phyloP scores from a whole-genome alignment of 2,888 invertebrate species.

The Amorpha juglandis region DNA sequence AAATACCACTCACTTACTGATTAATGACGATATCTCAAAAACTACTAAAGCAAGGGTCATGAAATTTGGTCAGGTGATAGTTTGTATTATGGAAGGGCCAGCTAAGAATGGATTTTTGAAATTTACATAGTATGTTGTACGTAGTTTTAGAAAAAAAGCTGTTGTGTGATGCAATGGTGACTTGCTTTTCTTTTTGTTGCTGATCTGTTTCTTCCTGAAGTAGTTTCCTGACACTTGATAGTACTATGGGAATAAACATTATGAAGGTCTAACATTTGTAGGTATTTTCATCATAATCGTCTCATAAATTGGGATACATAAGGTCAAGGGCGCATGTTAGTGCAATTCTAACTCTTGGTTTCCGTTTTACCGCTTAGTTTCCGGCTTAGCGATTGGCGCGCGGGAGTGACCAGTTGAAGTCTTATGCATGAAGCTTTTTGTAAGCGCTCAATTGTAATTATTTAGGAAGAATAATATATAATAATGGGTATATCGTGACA shows the following conservation, averaged over 20 bases:
- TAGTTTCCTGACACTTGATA: background rate
- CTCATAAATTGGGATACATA: slow-evolving; percentile 29
- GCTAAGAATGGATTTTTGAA: too few relatives aligned
- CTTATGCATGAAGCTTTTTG: background rate
- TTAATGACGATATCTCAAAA: too few relatives aligned
- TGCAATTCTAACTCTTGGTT: slow-evolving; percentile 18
- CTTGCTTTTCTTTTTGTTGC: background rate
- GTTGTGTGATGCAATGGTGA: too few relatives aligned
- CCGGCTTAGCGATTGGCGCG: background rate
- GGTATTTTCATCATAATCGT: slow-evolving; percentile 31
- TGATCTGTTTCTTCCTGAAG: background rate
- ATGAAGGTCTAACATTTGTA: background rate
- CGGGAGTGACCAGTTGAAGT: slow-evolving; percentile 7
- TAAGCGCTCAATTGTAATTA: background rate
- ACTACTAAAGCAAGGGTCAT: too few relatives aligned
- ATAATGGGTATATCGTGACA: too few relatives aligned
- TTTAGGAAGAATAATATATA: background rate
- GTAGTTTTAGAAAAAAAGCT: too few relatives aligned
- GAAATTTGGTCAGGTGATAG: too few relatives aligned
- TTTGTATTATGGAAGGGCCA: too few relatives aligned
- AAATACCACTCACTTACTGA: too few relatives aligned
- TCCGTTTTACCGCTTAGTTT: slow-evolving; percentile 23
- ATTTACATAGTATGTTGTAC: too few relatives aligned
- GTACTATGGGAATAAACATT: background rate
- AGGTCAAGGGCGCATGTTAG: slow-evolving; percentile 31